phyloP scores from a whole-genome alignment of 2,888 invertebrate species.

The Aspidiotus rigidus region DNA sequence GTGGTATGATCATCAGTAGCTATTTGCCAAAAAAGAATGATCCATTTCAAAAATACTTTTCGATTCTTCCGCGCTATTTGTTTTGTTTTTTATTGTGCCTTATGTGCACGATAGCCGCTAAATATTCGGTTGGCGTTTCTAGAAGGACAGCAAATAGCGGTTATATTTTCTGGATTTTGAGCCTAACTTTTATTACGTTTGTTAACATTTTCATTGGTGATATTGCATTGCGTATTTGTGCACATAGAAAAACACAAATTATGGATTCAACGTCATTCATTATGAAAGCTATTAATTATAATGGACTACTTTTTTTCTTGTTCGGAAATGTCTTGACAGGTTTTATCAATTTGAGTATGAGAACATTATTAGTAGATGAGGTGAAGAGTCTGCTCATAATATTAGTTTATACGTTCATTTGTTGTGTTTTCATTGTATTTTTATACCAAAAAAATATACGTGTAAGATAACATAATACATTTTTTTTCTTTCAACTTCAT shows the following conservation, averaged over 20 bases:
- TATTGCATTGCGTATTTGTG: conserved; percentile 50
- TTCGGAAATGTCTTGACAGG: conserved; percentile 35
- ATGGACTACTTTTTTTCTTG: conserved; percentile 35
- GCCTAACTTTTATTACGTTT: conserved; percentile 50
- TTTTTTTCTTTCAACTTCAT: no score
- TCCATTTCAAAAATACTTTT: conserved; percentile 23
- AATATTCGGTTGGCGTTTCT: conserved; percentile 54
- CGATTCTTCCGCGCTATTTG: conserved; percentile 36
- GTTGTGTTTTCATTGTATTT: conserved; percentile 28
- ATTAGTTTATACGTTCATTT: conserved; percentile 33
- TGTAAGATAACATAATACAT: background rate
- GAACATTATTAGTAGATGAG: conserved; percentile 32
- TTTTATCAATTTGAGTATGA: conserved; percentile 34
- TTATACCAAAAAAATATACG: conserved; percentile 26
- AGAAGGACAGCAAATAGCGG: conserved; percentile 74
- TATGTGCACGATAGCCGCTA: conserved; percentile 46
- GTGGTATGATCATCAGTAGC: conserved; percentile 57
- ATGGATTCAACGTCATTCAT: conserved; percentile 29
- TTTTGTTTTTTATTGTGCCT: conserved; percentile 43
- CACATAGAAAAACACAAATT: background rate
- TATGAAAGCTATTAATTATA: conserved; percentile 35
- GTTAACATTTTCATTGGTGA: conserved; percentile 44
- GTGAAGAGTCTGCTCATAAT: conserved; percentile 30
- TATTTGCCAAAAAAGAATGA: conserved; percentile 43
- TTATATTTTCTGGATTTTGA: conserved; percentile 68